phyloP scores from a whole-genome alignment of 2,113 vertebrate species.

The Rhinoptilus africanus region DNA sequence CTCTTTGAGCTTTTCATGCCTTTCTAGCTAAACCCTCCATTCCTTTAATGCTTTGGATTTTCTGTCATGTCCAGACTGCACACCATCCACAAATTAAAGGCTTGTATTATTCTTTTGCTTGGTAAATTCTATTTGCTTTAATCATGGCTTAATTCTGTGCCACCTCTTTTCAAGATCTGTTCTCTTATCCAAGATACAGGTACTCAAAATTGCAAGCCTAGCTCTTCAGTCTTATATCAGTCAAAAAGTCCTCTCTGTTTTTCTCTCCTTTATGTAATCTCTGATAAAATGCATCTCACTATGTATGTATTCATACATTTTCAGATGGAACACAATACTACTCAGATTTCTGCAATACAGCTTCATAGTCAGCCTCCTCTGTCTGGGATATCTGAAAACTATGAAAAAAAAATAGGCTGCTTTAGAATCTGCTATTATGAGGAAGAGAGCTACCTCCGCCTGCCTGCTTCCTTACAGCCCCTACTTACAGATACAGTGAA shows the following conservation, averaged over 20 bases:
- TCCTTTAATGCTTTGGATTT: constrained; percentile 30
- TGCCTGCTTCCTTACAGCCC: neutral
- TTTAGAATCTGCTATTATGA: neutral
- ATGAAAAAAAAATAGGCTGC: neutral
- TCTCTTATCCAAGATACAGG: neutral
- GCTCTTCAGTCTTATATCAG: neutral
- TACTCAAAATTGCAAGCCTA: neutral
- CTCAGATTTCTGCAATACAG: neutral
- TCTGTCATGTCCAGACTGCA: neutral
- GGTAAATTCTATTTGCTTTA: constrained; percentile 25
- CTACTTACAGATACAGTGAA: neutral
- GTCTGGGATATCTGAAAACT: neutral
- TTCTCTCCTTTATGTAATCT: neutral
- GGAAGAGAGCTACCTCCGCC: neutral
- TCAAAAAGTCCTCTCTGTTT: neutral
- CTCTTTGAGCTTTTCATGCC: neutral
- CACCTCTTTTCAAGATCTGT: neutral
- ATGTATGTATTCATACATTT: neutral
- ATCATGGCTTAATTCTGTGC: neutral
- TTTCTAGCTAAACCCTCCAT: neutral
- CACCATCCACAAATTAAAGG: neutral
- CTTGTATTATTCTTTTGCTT: neutral
- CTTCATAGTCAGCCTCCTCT: neutral
- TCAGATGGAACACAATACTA: neutral
- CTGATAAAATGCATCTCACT: neutral